Conservation (phyloP, 2,113 vertebrate genomes). For the Hemichromis elongatus region DNA sequence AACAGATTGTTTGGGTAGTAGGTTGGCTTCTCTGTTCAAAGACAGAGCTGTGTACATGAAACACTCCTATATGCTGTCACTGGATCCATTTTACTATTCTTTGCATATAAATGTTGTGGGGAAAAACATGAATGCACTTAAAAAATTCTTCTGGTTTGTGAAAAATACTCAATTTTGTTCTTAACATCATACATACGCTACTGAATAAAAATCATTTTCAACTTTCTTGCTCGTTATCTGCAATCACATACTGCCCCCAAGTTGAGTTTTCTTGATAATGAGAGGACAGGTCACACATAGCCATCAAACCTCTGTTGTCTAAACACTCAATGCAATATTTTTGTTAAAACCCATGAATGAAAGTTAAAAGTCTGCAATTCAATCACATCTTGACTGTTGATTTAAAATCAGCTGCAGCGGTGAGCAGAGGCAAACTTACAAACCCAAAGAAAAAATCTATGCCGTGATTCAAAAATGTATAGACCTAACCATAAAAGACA, state of each 20-base stretch:
- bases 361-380: not conserved
- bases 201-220: not conserved
- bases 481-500: too few relatives aligned
- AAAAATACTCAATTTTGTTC: not conserved
- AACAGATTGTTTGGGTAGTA: rapidly evolving
- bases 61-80: not conserved
- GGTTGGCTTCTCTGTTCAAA: not conserved
- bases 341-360: rapidly evolving
- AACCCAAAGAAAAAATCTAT: not conserved
- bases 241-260: not conserved
- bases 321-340: not conserved
- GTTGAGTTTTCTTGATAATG: not conserved
- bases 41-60: not conserved
- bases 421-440: not conserved
- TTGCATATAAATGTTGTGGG: not conserved
- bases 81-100: rapidly evolving
- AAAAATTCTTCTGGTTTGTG: not conserved
- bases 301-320: not conserved
- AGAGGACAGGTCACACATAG: not conserved
- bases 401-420: not conserved
- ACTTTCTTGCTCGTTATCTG: not conserved
- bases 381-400: not conserved
- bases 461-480: not conserved
- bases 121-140: rapidly evolving
- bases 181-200: not conserved